Conservation (phyloP, 2,888 invertebrate genomes). For the Holacanthella duospinosa region DNA sequence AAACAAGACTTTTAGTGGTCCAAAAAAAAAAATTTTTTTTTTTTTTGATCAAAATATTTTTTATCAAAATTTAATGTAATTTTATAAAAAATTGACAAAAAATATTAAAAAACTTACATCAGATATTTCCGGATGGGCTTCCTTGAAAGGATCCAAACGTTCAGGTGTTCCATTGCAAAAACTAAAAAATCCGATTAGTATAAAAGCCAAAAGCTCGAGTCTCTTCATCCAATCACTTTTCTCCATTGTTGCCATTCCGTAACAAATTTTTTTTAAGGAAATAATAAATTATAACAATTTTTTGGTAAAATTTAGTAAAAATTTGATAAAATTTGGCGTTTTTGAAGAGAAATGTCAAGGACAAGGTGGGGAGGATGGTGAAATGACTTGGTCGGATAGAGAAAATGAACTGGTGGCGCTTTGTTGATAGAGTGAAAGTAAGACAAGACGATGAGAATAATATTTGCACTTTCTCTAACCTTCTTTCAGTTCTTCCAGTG, state of each 20-base stretch:
- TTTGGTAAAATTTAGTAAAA: not conserved
- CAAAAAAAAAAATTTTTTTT: too few relatives aligned
- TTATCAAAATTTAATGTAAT: not conserved
- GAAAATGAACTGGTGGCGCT: not conserved
- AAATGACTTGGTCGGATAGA: not conserved
- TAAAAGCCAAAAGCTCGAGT: too few relatives aligned
- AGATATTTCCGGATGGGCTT: not conserved
- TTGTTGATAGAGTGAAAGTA: not conserved
- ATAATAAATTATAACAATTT: too few relatives aligned
- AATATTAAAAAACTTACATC: not conserved
- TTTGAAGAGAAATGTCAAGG: not conserved
- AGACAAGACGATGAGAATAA: not conserved
- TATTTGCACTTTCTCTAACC: not conserved
- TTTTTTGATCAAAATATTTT: not conserved
- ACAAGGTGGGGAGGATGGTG: not conserved
- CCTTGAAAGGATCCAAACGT: not conserved
- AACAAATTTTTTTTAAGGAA: too few relatives aligned
- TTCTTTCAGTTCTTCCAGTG: not conserved
- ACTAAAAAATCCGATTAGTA: too few relatives aligned
- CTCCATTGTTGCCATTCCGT: too few relatives aligned
- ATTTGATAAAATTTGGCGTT: not conserved
- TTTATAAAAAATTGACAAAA: too few relatives aligned
- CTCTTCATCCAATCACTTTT: too few relatives aligned
- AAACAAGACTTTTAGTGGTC: not conserved
- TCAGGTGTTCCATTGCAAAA: not conserved